Evolutionary conservation across 2,113 vertebrate genomes (phyloP).

Genomic region (Psittacara wagleri): DNA sequence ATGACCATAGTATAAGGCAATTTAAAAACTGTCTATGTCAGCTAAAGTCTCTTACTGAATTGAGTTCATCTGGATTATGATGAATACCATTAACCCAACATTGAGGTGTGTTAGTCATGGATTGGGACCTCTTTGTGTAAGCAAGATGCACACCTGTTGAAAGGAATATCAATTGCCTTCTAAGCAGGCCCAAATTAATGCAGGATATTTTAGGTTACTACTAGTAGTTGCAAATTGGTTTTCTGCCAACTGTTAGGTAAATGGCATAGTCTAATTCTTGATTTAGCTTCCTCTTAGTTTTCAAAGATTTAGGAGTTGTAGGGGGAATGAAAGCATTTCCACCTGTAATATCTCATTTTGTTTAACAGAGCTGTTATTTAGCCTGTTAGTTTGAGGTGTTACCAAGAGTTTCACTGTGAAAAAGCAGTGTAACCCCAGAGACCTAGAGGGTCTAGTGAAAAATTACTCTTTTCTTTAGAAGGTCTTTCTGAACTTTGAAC

Average conservation of each 20-base stretch:
- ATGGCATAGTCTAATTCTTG: not conserved
- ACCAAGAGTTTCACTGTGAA: not conserved
- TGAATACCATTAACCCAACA: not conserved
- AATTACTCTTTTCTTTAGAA: not conserved
- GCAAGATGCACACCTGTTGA: not conserved
- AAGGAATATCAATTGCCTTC: not conserved
- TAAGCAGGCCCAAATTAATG: not conserved
- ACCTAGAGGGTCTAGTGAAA: not conserved
- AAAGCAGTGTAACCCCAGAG: not conserved
- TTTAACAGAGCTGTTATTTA: not conserved
- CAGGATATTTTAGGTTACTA: not conserved
- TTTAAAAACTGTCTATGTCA: not conserved
- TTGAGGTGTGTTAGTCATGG: not conserved
- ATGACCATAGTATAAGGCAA: not conserved
- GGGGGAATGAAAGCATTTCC: not conserved
- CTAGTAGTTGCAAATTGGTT: not conserved
- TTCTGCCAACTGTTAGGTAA: not conserved
- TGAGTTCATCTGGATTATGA: not conserved
- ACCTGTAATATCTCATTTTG: not conserved
- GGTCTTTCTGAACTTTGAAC: conserved; percentile 1
- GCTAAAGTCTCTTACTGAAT: not conserved
- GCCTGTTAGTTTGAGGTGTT: not conserved
- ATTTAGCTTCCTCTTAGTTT: not conserved
- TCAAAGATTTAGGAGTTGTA: not conserved
- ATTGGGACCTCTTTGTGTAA: not conserved